Evolutionary conservation across 2,113 vertebrate species (phyloP), one percentile per base, ranked within the genome.

Genomic region (Hyla sarda): DNA sequence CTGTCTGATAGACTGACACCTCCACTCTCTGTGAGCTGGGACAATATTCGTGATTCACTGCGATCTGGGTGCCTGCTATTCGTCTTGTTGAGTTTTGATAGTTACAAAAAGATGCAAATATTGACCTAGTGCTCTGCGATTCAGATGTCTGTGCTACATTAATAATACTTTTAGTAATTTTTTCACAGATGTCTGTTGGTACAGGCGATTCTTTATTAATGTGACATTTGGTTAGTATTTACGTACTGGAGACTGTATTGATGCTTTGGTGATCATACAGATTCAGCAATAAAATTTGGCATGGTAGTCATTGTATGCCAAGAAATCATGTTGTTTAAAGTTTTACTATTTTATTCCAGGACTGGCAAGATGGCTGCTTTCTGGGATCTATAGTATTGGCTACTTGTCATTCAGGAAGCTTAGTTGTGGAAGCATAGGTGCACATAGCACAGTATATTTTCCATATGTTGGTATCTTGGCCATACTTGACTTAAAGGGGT

Each of bases 1-100:
- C 75, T 32, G 76, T 79, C 76, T 79, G 52, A 14, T 56, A 30
- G 76, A 79, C 32, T 79, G 76, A 79, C 76, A 79, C 11, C 50
- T 58, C 76, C 19, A 3, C 50, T 58, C 74, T 21, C n/a, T 37
- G 50, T 50, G 45, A 54, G 5, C 76, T 58, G 50, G 30, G 76
- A 79, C 76, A 58, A 52, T 56, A 12, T 32, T n/a, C 34, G 21
- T 78, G 52, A 79, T 79, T 79, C 50, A 56, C 76, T 10, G 45
- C 76, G 17, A 28, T 52, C 17, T 10, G 17, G 25, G 19, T 10
- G 30, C 52, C 52, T 58, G 76, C 76, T 30, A 19, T 54, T 54
- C 17, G 11, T 58, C 52, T 79, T 37, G 28, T 23, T 37, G 28
- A 56, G 76, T 37, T 65, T 62, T 82, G 34, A 47, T 82, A 11